phyloP scores from a whole-genome alignment of 2,797 vertebrate species.

The Sebastes kiyomatsui region DNA sequence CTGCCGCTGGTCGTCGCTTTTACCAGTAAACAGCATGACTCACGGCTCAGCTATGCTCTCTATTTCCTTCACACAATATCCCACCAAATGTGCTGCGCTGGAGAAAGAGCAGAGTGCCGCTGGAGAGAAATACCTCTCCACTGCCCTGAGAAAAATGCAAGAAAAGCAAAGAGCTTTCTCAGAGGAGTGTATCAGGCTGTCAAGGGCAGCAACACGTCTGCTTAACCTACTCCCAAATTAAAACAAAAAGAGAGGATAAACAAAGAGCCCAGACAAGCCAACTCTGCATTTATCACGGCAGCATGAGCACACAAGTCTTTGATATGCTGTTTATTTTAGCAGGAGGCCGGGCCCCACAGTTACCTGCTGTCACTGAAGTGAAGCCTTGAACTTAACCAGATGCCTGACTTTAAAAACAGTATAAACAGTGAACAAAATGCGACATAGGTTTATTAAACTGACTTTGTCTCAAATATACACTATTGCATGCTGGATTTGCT shows the following conservation, averaged over 20 bases:
- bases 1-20: constrained; percentile 78
- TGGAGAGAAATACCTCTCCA: constrained; percentile 50
- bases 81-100: constrained; percentile 80
- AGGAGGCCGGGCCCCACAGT: constrained; percentile 45
- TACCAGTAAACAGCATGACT: constrained; percentile 88
- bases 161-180: constrained; percentile 47
- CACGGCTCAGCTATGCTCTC: constrained; percentile 82
- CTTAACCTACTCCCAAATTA: constrained; percentile 5
- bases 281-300: constrained; percentile 54
- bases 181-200: constrained; percentile 40
- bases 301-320: constrained; percentile 52
- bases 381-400: constrained; percentile 65
- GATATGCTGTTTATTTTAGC: constrained; percentile 69
- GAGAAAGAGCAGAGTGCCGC: constrained; percentile 67
- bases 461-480: not conserved
- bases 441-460: not conserved
- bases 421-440: constrained; percentile 9
- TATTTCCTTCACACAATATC: constrained; percentile 84
- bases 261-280: constrained; percentile 50
- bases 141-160: constrained; percentile 63
- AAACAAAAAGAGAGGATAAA: constrained; percentile 42
- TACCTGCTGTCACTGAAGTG: constrained; percentile 62
- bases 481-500: not conserved
- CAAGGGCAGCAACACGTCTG: constrained; percentile 43
- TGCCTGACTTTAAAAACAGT: constrained; percentile 29